Evolutionary conservation across 2,888 invertebrate species (phyloP).

Genomic region (Scaeva pyrastri): DNA sequence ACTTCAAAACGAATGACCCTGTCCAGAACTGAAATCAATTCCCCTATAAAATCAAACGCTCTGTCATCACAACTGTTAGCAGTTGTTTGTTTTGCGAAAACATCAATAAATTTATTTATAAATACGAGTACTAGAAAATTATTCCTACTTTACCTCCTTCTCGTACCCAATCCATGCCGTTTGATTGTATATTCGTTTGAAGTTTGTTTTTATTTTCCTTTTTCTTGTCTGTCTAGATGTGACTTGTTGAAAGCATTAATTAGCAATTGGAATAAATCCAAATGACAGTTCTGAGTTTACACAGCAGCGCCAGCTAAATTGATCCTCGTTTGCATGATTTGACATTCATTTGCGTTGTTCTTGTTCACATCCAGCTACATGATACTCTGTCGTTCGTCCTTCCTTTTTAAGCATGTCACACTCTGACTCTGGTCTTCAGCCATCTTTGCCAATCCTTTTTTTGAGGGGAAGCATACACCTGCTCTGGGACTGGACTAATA

Average conservation of each 20-base stretch:
- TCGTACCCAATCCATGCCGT: not conserved
- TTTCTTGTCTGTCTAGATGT: constrained; percentile 33
- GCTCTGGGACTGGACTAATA: not conserved
- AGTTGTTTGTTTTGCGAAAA: not conserved
- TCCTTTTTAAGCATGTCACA: not conserved
- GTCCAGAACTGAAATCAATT: not conserved
- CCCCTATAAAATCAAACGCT: not conserved
- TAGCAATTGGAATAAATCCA: constrained; percentile 64
- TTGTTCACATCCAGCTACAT: constrained; percentile 33
- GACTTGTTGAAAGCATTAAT: constrained; percentile 61
- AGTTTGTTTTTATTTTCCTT: constrained; percentile 20
- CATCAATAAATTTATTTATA: not conserved
- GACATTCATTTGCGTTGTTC: constrained; percentile 58
- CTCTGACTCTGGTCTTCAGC: not conserved
- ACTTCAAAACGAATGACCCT: too few species aligned
- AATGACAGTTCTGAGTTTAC: constrained; percentile 50
- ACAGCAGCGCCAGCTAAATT: constrained; percentile 28
- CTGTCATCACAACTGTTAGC: not conserved
- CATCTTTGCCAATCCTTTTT: not conserved
- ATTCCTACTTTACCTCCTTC: not conserved
- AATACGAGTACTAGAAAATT: too few species aligned
- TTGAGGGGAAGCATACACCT: not conserved
- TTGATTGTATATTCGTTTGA: constrained; percentile 32
- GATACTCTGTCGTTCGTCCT: constrained; percentile 14
- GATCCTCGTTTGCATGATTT: constrained; percentile 49